phyloP scores from a whole-genome alignment of 2,797 vertebrate genomes.

The Tachyglossus aculeatus region DNA sequence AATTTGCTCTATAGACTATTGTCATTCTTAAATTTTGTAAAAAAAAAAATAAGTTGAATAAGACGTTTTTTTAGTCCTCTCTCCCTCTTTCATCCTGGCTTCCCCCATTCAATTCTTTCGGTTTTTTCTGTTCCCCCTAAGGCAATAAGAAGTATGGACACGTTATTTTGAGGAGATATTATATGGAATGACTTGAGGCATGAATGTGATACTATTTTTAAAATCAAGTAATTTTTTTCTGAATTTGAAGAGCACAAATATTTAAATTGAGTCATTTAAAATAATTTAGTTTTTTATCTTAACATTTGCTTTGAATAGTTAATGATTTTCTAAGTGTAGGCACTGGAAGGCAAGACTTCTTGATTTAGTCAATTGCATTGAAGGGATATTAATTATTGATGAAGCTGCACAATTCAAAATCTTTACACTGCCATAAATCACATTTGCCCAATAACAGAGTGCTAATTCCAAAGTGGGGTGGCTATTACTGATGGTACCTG shows the following conservation, averaged over 20 bases:
- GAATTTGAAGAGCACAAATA: background rate
- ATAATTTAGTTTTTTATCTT: background rate
- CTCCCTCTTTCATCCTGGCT: too few relatives aligned
- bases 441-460: slow-evolving; percentile 12
- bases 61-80: too few relatives aligned
- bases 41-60: too few relatives aligned
- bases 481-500: fast-evolving
- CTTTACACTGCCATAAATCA: slow-evolving; percentile 11
- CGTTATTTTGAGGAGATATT: too few relatives aligned
- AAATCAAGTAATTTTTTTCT: background rate
- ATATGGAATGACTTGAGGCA: too few relatives aligned
- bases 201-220: too few relatives aligned
- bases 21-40: too few relatives aligned
- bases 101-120: too few relatives aligned
- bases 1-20: background rate
- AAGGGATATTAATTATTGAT: slow-evolving; percentile 54
- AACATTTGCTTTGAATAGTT: background rate
- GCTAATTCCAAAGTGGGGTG: background rate
- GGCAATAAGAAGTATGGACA: too few relatives aligned
- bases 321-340: background rate
- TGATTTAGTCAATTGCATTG: slow-evolving; percentile 38
- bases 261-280: background rate
- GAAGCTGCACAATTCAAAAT: slow-evolving; percentile 14
- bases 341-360: slow-evolving; percentile 3
- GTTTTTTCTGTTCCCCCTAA: too few relatives aligned